phyloP scores from a whole-genome alignment of 2,113 vertebrate genomes.

The Penelope pileata region DNA sequence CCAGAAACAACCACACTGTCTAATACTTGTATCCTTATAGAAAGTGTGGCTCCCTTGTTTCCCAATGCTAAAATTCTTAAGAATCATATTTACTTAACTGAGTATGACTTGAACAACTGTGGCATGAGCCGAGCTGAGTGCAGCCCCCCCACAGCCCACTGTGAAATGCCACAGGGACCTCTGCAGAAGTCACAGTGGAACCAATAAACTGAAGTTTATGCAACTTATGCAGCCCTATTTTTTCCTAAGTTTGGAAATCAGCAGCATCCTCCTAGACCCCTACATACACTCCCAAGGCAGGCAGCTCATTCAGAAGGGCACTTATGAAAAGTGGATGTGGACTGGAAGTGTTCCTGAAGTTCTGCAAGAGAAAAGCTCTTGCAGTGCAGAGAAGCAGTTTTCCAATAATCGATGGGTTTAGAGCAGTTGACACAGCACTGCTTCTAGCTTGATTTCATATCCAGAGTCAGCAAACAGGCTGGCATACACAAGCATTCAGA shows the following conservation, averaged over 20 bases:
- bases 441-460: neutral
- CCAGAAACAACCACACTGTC: neutral
- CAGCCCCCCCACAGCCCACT: neutral
- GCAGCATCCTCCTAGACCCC: neutral
- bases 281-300: neutral
- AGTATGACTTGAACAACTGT: neutral
- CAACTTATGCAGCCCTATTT: neutral
- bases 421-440: neutral
- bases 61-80: neutral
- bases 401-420: neutral
- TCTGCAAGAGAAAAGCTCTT: neutral
- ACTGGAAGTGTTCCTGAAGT: neutral
- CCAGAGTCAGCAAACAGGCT: neutral
- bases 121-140: neutral
- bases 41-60: neutral
- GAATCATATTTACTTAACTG: neutral
- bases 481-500: neutral
- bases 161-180: neutral
- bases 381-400: neutral
- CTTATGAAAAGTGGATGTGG: neutral
- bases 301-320: neutral
- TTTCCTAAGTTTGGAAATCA: neutral
- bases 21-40: neutral
- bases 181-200: neutral
- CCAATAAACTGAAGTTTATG: neutral